Base-by-base conservation (phyloP, 2,797 vertebrate genomes). In the Micrastur ruficollis region DNA sequence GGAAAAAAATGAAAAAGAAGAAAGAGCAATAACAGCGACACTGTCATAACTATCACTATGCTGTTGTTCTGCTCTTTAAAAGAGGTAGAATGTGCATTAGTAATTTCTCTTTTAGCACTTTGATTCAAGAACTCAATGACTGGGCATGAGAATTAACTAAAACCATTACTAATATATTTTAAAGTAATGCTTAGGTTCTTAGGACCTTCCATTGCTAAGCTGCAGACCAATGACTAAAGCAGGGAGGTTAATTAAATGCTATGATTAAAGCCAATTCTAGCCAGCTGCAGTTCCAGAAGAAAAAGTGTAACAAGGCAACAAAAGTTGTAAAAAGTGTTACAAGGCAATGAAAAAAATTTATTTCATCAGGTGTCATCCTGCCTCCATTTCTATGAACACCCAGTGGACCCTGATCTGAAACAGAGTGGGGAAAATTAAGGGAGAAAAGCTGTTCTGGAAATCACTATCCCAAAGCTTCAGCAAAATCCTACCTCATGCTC, bases 401-500 rank as follows among this genome's bases (percentile, higher is more conserved):
- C 29, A 84, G 23, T 11, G 58, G 21, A 50, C 47, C 47, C 44
- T 49, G 16, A 66, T 46, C 36, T 61, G 70, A 84, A 90, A 86
- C 14, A 38, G 81, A 80, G 16, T 0, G 2, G 5, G 12, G 4
- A 0, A 0, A 0, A 14, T 29, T 29, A 61, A 9, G 5, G 17
- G 7, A 55, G 14, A 34, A 56, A 49, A 93, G 84, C 3, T 0
- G 1, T 66, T 40, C 19, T 29, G 29, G 10, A 74, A 94, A 65
- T 71, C 36, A 38, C 42, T 38, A 80, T 56, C 14, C 21, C 46
- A 79, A 62, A 78, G 17, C 59, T 92, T 73, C 55, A 66, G 44
- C 32, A 47, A 89, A 91, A 83, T 90, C 44, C 79, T 31, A 49
- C 25, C 36, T 66, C 40, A 63, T 47, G 21, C 6, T 81, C 58